Percentiles rank a stretch among this genome's conserved stretches.
These are phyloP conservation scores for Nasalis larvatus DNA, from an alignment of 2,113 vertebrate species.

Conservation along the genomic window DNA sequence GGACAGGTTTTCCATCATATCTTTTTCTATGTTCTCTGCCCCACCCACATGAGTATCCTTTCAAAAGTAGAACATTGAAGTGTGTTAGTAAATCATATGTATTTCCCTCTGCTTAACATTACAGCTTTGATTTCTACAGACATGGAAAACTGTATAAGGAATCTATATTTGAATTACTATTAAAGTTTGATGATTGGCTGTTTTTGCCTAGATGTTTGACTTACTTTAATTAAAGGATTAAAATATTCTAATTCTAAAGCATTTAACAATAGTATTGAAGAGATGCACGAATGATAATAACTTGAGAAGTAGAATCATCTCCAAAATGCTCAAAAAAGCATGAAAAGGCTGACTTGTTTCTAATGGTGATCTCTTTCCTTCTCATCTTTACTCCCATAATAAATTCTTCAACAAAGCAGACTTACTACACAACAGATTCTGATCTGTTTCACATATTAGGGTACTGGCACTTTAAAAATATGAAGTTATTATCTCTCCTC, in stretches of 20 bases:
- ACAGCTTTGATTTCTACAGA: background rate
- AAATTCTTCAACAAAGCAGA: background rate
- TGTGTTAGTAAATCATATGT: background rate
- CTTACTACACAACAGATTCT: background rate
- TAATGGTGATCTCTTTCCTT: background rate
- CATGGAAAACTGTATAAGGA: constrained; percentile 21
- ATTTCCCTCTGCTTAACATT: background rate
- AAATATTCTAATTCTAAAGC: constrained; percentile 40
- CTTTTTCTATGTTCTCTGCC: background rate
- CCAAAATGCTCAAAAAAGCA: background rate
- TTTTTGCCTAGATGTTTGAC: background rate
- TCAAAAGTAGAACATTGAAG: background rate
- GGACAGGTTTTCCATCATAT: background rate
- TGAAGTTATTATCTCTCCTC: background rate
- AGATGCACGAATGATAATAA: background rate
- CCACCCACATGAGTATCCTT: background rate
- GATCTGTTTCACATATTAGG: background rate
- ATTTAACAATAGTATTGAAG: background rate
- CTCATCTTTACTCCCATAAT: background rate
- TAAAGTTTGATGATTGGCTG: background rate
- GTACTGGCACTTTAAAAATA: background rate
- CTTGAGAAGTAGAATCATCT: background rate
- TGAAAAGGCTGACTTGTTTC: background rate
- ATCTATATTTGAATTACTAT: background rate
- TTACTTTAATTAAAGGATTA: background rate